These are phyloP conservation scores for Perizoma affinitatum DNA, from an alignment of 2,888 invertebrate genomes.

Conservation along the genomic window DNA sequence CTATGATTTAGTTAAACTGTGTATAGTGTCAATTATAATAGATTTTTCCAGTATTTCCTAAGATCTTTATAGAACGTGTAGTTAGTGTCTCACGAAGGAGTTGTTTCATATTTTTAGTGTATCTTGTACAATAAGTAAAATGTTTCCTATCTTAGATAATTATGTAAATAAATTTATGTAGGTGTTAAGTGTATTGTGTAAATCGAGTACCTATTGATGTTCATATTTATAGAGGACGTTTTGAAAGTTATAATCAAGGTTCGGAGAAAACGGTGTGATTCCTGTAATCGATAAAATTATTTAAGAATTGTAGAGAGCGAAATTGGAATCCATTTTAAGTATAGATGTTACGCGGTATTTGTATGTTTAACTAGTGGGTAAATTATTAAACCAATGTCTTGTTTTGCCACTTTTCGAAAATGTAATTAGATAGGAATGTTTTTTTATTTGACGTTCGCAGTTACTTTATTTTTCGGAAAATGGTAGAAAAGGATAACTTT, in stretches of 20 bases:
- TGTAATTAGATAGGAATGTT: not conserved
- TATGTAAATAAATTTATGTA: slow-evolving; percentile 73
- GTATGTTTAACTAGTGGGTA: slow-evolving; percentile 74
- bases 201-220: slow-evolving; percentile 81
- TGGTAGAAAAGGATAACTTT: slow-evolving; percentile 5
- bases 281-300: slow-evolving; percentile 77
- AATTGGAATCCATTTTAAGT: slow-evolving; percentile 71
- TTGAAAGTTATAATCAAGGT: slow-evolving; percentile 55
- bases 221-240: slow-evolving; percentile 71
- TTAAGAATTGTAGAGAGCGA: slow-evolving; percentile 76
- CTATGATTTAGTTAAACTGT: slow-evolving; percentile 79
- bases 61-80: slow-evolving; percentile 77
- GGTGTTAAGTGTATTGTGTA: slow-evolving; percentile 66
- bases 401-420: slow-evolving; percentile 20
- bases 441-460: not conserved
- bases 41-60: slow-evolving; percentile 78
- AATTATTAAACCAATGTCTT: slow-evolving; percentile 53
- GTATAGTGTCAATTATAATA: slow-evolving; percentile 83
- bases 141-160: slow-evolving; percentile 82
- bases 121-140: slow-evolving; percentile 76
- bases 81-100: slow-evolving; percentile 70
- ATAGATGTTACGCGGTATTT: slow-evolving; percentile 76
- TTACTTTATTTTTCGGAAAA: slow-evolving; percentile 9
- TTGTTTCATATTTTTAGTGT: slow-evolving; percentile 76
- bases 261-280: slow-evolving; percentile 78